Evolutionary conservation across 2,888 invertebrate species (phyloP), one percentile per base, ranked within the genome.

Genomic region (Hydraecia micacea): DNA sequence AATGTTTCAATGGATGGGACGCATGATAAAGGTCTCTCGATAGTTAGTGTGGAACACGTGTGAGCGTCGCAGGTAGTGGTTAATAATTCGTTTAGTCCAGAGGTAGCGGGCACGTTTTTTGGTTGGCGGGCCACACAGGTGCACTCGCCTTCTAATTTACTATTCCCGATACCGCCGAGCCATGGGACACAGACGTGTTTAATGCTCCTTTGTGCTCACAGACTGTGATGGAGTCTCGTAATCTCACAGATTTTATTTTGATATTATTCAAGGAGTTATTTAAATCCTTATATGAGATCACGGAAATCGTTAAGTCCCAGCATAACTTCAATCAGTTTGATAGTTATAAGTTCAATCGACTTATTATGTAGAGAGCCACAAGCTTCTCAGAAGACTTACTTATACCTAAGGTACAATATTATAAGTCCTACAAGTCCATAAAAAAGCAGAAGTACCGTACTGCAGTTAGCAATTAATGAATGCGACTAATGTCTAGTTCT

Each of bases 51-150:
- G 84, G 88, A 86, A 86, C 87, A 91, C 73, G 86, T 88, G 90
- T 94, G 92, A 93, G 93, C 93, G 94, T 94, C 93, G 90, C 96
- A 96, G 96, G 96, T 96, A 96, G 96, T 95, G 94, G 95, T 94
- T 95, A 95, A 95, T 96, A 96, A 96, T 97, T 96, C 96, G 96
- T 96, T 97, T 96, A 97, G 96, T 93, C 93, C 93, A 93, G 90
- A 92, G 94, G 95, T 93, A 94, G 96, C 95, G 95, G 95, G 94
- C 93, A 94, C 93, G 94, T 95, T 96, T 96, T 96, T 96, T 93
- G 91, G 90, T 89, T 86, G 89, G 84, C 86, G 93, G 96, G 93
- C 96, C 97, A 97, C 96, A 97, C 96, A 97, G 96, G 97, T 97
- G 96, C 94, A 93, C 93, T 91, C 92, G 91, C 90, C 92, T 93